These are phyloP conservation scores for Conomelus anceps DNA, from an alignment of 2,888 invertebrate genomes.

Conservation along the genomic window DNA sequence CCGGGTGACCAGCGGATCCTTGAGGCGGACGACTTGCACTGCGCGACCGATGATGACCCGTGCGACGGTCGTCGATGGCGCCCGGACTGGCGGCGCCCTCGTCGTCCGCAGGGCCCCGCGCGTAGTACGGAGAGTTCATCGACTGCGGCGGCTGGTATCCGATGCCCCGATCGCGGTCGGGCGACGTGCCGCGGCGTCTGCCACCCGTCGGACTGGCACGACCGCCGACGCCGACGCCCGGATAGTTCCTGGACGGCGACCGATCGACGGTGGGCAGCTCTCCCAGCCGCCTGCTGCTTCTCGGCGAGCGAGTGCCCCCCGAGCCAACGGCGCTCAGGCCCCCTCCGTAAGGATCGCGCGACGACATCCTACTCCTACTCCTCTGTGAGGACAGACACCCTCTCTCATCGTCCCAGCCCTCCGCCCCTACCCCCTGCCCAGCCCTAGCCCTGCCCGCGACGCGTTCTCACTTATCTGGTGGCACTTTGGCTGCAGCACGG, in stretches of 20 bases:
- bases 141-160: conserved; percentile 33
- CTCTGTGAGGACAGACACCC: conserved; percentile 6
- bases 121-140: conserved; percentile 44
- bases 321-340: conserved; percentile 49
- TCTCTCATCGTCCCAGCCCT: conserved; percentile 22
- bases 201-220: conserved; percentile 39
- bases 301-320: conserved; percentile 58
- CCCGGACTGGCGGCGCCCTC: conserved; percentile 82
- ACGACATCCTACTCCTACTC: conserved; percentile 6
- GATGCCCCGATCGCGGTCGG: conserved; percentile 45
- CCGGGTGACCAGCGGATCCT: conserved; percentile 43
- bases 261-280: conserved; percentile 83
- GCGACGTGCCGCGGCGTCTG: conserved; percentile 54
- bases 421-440: conserved; percentile 28
- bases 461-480: neutral
- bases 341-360: conserved; percentile 25
- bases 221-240: conserved; percentile 50
- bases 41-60: conserved; percentile 68
- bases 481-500: conserved; percentile 3
- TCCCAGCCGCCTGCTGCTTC: conserved; percentile 56
- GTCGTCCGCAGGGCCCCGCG: conserved; percentile 43
- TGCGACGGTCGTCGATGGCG: conserved; percentile 67
- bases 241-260: conserved; percentile 76
- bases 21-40: conserved; percentile 64
- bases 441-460: conserved; percentile 6